Evolutionary conservation across 2,113 vertebrate genomes (phyloP).

Genomic region (Bolborhynchus lineola): DNA sequence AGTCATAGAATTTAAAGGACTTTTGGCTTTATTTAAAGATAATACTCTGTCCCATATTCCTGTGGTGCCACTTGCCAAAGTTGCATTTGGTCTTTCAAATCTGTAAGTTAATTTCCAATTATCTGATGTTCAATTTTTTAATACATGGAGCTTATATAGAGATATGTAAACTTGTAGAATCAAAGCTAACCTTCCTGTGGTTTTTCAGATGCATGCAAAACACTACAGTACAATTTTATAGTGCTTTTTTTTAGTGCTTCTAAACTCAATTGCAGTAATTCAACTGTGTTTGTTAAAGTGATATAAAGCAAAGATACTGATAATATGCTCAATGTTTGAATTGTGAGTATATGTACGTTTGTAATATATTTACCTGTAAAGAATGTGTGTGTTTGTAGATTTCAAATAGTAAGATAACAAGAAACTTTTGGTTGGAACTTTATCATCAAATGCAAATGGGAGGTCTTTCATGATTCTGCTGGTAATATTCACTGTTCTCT

Average conservation of each 20-base stretch:
- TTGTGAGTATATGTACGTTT: constrained; percentile 32
- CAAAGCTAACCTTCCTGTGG: not conserved
- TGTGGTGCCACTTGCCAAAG: not conserved
- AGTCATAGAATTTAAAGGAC: not conserved
- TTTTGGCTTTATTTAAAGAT: not conserved
- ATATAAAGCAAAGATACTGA: not conserved
- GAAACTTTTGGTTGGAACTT: not conserved
- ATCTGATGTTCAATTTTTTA: not conserved
- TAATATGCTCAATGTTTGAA: not conserved
- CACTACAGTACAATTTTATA: not conserved
- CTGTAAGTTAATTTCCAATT: not conserved
- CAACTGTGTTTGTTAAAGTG: not conserved
- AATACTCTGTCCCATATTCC: not conserved
- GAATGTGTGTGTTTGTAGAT: not conserved
- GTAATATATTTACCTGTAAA: not conserved
- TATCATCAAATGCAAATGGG: not conserved
- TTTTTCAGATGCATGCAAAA: constrained; percentile 24
- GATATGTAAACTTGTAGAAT: not conserved
- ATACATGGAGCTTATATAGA: not conserved
- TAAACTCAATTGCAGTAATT: not conserved
- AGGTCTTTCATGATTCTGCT: not conserved
- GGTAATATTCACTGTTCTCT: not conserved
- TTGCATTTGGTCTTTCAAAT: constrained; percentile 1
- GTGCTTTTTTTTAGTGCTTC: not conserved
- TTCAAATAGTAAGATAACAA: not conserved